These are phyloP conservation scores for Taeniopygia guttata DNA, from an alignment of 2,797 vertebrate species.

Conservation along the genomic window DNA sequence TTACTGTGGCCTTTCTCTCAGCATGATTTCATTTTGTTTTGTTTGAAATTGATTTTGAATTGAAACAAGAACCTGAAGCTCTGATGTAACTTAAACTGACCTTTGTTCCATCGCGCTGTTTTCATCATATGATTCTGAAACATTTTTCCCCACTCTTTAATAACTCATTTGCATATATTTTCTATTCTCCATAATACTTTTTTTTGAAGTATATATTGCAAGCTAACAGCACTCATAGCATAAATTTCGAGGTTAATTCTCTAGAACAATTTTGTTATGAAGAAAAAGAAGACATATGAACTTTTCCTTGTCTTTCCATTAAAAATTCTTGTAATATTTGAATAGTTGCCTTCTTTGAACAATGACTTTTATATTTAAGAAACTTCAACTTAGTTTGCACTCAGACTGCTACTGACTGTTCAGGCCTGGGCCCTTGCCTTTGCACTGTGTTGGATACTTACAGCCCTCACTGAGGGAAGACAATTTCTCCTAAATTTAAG, in stretches of 20 bases:
- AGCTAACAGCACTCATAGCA: not conserved
- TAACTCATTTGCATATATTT: not conserved
- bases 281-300: not conserved
- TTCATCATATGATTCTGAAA: not conserved
- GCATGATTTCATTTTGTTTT: conserved; percentile 25
- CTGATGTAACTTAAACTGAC: not conserved
- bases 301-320: not conserved
- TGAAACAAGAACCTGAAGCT: conserved; percentile 21
- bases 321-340: not conserved
- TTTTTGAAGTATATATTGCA: not conserved
- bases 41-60: conserved; percentile 26
- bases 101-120: not conserved
- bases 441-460: not conserved
- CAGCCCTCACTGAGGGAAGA: not conserved
- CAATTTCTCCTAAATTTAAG: not conserved
- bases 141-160: not conserved
- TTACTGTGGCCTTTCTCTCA: conserved; percentile 5
- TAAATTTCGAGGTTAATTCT: not conserved
- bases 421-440: not conserved
- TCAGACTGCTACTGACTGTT: not conserved
- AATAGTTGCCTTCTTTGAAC: not conserved
- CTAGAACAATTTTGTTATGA: not conserved
- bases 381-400: not conserved
- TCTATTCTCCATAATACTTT: not conserved
- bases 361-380: not conserved